Evolutionary conservation across 2,113 vertebrate species (phyloP).

Genomic region (Vulpes ferrilata): DNA sequence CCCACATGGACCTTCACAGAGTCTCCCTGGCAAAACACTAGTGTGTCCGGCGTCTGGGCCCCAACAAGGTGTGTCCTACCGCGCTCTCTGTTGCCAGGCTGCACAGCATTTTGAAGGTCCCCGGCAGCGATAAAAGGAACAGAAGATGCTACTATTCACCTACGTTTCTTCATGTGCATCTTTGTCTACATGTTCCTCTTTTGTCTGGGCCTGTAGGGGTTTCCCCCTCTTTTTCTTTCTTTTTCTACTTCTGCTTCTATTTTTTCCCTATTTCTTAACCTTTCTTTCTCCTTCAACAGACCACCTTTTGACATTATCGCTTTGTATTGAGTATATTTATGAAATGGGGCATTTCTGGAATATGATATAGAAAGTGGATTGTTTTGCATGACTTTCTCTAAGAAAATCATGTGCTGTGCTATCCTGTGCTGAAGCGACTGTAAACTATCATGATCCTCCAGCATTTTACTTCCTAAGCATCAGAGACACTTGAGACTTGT

Average conservation of each 20-base stretch:
- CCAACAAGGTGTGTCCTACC: neutral
- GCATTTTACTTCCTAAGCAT: neutral
- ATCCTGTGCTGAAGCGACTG: fast-evolving
- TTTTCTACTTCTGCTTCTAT: constrained; percentile 24
- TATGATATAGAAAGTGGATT: neutral
- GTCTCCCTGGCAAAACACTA: fast-evolving
- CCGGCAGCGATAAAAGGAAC: neutral
- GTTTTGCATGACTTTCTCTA: neutral
- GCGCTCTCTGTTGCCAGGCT: neutral
- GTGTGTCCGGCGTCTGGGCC: neutral
- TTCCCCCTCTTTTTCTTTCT: neutral
- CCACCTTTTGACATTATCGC: neutral
- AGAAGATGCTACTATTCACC: neutral
- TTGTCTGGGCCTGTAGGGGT: neutral
- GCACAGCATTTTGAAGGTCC: neutral
- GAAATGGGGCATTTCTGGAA: neutral
- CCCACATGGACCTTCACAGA: neutral
- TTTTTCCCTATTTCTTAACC: neutral
- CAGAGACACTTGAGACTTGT: fast-evolving
- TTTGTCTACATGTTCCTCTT: neutral
- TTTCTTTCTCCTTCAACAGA: neutral
- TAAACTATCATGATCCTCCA: neutral
- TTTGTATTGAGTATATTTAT: neutral
- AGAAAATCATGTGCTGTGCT: neutral
- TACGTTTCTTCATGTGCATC: neutral